phyloP scores from a whole-genome alignment of 2,797 vertebrate species.

The Nyctibius grandis region DNA sequence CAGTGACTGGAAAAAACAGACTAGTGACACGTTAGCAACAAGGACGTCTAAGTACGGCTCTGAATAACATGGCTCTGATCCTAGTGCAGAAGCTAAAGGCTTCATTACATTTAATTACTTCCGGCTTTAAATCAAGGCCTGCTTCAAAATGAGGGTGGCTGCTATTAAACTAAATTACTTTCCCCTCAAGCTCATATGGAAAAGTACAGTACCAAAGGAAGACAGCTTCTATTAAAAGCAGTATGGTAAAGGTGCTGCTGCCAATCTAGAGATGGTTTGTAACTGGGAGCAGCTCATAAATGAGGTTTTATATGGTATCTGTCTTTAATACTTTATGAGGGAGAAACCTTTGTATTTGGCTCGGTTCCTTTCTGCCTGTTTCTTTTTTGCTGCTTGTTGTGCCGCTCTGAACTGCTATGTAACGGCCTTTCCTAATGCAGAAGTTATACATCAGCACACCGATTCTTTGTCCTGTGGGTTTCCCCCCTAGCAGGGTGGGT shows the following conservation, averaged over 20 bases:
- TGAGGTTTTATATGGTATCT: conserved; percentile 20
- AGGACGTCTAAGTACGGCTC: background rate
- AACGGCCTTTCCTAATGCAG: background rate
- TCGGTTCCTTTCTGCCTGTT: background rate
- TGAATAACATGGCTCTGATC: conserved; percentile 31
- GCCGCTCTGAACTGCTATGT: background rate
- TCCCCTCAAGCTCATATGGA: conserved; percentile 21
- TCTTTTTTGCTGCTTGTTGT: background rate
- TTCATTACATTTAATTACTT: conserved; percentile 63
- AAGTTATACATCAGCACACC: background rate
- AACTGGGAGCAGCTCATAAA: conserved; percentile 38
- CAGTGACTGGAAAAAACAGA: background rate
- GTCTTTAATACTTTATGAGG: background rate
- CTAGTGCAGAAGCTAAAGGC: conserved; percentile 30
- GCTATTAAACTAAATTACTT: conserved; percentile 58
- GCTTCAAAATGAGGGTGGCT: conserved; percentile 57
- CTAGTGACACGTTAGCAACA: conserved; percentile 30
- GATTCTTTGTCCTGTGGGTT: background rate
- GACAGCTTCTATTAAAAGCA: conserved; percentile 40
- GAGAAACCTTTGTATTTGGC: background rate
- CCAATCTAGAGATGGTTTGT: conserved; percentile 4
- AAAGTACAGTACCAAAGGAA: conserved; percentile 50
- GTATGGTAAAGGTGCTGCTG: conserved; percentile 14
- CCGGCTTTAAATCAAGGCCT: conserved; percentile 56
- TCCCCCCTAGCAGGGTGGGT: background rate